phyloP scores from a whole-genome alignment of 2,888 invertebrate species.

The Nymphalis polychloros region DNA sequence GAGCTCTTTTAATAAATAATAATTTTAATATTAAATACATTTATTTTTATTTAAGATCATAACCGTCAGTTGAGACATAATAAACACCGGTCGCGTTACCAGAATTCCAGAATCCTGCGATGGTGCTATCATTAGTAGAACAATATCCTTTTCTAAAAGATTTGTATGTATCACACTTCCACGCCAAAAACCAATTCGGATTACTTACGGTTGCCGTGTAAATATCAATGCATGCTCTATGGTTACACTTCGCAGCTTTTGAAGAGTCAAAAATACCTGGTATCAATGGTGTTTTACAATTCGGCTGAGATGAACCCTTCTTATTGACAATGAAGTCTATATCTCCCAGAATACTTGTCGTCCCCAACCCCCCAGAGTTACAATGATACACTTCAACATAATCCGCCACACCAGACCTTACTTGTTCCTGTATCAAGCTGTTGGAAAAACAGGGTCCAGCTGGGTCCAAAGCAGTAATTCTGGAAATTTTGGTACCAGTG shows the following conservation, averaged over 20 bases:
- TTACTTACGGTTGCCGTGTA: constrained; percentile 65
- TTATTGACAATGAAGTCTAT: constrained; percentile 83
- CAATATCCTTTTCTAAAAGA: constrained; percentile 59
- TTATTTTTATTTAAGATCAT: constrained; percentile 38
- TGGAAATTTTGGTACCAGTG: constrained; percentile 58
- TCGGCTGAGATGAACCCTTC: constrained; percentile 80
- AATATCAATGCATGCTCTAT: constrained; percentile 64
- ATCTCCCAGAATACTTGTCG: constrained; percentile 76
- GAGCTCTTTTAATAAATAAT: not conserved
- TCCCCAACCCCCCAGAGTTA: constrained; percentile 78
- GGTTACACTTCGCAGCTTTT: constrained; percentile 69
- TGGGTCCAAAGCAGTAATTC: constrained; percentile 71
- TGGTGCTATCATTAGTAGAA: constrained; percentile 52
- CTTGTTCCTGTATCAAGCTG: constrained; percentile 64
- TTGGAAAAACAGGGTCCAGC: constrained; percentile 74
- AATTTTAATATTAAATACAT: not conserved
- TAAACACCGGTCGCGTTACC: constrained; percentile 66
- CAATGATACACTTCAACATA: constrained; percentile 84
- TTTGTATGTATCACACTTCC: constrained; percentile 64
- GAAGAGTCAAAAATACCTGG: constrained; percentile 65
- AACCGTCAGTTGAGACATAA: constrained; percentile 65
- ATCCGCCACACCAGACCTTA: constrained; percentile 79
- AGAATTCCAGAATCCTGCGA: constrained; percentile 69
- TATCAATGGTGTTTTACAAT: constrained; percentile 68
- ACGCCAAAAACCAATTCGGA: constrained; percentile 59